Evolutionary conservation across 1,140 invertebrate genomes (phyloP).

Genomic region (Dolichoris vasculosae): DNA sequence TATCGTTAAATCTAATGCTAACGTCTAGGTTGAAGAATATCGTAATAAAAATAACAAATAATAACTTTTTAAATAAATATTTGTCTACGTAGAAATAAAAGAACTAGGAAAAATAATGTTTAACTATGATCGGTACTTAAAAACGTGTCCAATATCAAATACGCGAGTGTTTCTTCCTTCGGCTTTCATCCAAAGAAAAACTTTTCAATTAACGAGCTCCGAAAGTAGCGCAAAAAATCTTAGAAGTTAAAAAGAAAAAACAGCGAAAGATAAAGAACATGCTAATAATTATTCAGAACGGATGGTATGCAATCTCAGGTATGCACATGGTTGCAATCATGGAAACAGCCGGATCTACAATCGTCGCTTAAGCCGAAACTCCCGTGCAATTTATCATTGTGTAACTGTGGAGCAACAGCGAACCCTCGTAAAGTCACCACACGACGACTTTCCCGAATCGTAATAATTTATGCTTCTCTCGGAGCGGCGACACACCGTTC

Average conservation of each 20-base stretch:
- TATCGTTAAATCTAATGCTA: too few species aligned
- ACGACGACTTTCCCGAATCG: conserved; percentile 8
- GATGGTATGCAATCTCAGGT: not conserved
- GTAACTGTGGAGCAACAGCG: not conserved
- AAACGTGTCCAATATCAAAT: not conserved
- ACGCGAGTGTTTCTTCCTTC: not conserved
- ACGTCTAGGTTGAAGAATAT: too few species aligned
- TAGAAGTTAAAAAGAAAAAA: not conserved
- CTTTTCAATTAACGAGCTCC: not conserved
- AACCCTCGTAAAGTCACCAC: not conserved
- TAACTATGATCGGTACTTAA: not conserved
- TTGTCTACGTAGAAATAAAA: too few species aligned
- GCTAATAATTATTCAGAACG: not conserved
- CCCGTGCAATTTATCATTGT: conserved; percentile 18
- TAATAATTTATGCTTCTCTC: conserved; percentile 1
- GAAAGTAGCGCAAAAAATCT: not conserved
- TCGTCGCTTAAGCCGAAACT: not conserved
- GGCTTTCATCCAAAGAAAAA: not conserved
- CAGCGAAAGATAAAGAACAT: not conserved
- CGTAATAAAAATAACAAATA: too few species aligned
- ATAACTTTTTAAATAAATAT: too few species aligned
- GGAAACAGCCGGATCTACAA: not conserved
- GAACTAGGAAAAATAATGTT: not conserved
- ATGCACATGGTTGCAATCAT: conserved; percentile 4
- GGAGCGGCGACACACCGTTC: not conserved